Evolutionary conservation across 1,140 invertebrate genomes (phyloP), one percentile per base, ranked within the genome.

Genomic region (Drosophila nigromelanica): DNA sequence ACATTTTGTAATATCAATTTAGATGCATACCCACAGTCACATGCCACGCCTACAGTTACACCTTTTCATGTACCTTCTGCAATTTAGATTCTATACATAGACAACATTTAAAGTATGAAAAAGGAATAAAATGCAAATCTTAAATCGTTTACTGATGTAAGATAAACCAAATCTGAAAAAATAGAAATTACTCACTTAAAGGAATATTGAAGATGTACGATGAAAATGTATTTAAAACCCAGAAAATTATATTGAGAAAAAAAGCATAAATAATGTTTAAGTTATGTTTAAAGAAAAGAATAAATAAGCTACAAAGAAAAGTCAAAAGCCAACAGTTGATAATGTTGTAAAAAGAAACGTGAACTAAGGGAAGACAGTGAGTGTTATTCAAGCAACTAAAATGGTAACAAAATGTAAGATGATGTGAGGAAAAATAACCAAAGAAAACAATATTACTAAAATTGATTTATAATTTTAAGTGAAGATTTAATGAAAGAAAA

Each of bases 251-350:
- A 76, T 68, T 72, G 64, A 71, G 30, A 63, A 60, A 56, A 55
- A 75, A 67, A 51, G 60, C 63, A 85, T 77, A 80, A 80, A 89
- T 89, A 89, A 81, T 71, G 45, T 79, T 76, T 81, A 90, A 79
- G 86, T 77, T 90, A 90, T 76, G 73, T 90, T 90, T 87, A 87
- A 89, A 77, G 66, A 76, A 70, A 62, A 48, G 69, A 69, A 82
- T 76, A 67, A 81, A 87, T 78, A 79, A 79, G 62, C 60, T 75
- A 82, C 74, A 86, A 73, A 74, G 69, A 73, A 89, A 81, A 90
- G 86, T 90, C 80, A 74, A 85, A 81, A 89, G 78, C 89, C 86
- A 90, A 90, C 86, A 89, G 78, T 86, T 90, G 86, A 87, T 82
- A 87, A 87, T 89, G 83, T 87, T 87, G 83, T 87, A 87, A 87